Evolutionary conservation across 2,888 invertebrate species (phyloP).

Genomic region (Perizoma flavofasciatum): DNA sequence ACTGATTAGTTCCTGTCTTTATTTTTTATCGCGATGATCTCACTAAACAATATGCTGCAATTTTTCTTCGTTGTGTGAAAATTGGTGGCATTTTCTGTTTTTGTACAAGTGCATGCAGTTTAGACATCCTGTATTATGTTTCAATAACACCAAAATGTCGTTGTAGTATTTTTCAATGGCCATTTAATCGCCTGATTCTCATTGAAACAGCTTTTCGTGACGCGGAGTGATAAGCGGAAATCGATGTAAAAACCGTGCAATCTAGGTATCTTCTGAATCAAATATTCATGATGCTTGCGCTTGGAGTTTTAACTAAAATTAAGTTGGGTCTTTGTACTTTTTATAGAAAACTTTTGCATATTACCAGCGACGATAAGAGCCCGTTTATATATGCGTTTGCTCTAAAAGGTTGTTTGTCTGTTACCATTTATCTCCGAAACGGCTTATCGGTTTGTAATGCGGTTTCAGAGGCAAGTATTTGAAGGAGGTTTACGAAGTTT

Average conservation of each 20-base stretch:
- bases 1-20: too few species aligned
- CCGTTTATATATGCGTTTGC: too few species aligned
- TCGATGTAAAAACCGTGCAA: constrained; percentile 41
- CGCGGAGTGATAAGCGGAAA: constrained; percentile 53
- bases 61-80: background rate
- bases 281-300: constrained; percentile 41
- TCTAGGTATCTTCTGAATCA: constrained; percentile 39
- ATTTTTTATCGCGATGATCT: background rate
- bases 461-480: too few species aligned
- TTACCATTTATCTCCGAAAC: too few species aligned
- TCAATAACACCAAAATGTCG: constrained; percentile 7
- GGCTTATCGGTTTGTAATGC: too few species aligned
- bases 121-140: constrained; percentile 1
- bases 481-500: too few species aligned
- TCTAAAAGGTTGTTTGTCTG: too few species aligned
- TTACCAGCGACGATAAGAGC: too few species aligned
- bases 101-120: background rate
- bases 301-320: constrained; percentile 4
- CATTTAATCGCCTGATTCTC: constrained; percentile 27
- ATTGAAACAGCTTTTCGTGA: constrained; percentile 54
- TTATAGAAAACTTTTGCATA: background rate
- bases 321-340: constrained; percentile 2
- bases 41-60: background rate
- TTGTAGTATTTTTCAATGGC: constrained; percentile 11
- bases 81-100: constrained; percentile 13